Evolutionary conservation across 2,113 vertebrate genomes (phyloP), one percentile per base, ranked within the genome.

Genomic region (Dicentrarchus labrax): DNA sequence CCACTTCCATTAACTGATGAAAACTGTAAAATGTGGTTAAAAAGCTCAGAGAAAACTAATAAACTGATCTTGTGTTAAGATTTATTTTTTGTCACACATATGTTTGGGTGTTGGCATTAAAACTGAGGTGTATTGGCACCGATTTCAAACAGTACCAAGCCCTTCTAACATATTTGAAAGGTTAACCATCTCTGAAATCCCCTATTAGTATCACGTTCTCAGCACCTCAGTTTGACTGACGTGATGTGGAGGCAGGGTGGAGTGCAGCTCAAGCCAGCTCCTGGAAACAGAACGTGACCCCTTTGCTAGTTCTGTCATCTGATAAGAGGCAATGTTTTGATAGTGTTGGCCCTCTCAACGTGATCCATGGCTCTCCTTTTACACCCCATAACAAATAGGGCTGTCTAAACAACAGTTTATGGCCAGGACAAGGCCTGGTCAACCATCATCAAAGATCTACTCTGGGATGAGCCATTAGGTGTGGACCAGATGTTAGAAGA

Each of bases 311-410:
- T 79, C 92, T 90, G 93, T 94, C 95, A 94, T 94, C 94, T 95
- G 96, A 94, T 96, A 95, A 95, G 94, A 92, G 92, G 76, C 90
- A 93, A 88, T 95, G 95, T 95, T 95, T 91, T 96, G 94, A 95
- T 96, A 95, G 95, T 85, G 92, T 94, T 93, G 83, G 76, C 76
- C 87, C 86, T 77, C 89, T 91, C 84, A 69, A 82, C 71, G 71
- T 91, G 91, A 94, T 92, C 89, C 92, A 92, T 81, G 80, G 79
- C 85, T 86, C 81, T 88, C 87, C 79, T 90, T 94, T 95, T 93
- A 94, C 91, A 89, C 89, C 91, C 92, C 85, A 90, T 88, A 87
- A 93, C 90, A 92, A 94, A 94, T 90, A 94, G 89, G 87, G 87
- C 91, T 93, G 90, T 89, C 89, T 89, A 91, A 93, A 94, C 88